Base-by-base conservation (phyloP, 1,140 invertebrate species). In the Cepaea nemoralis region DNA sequence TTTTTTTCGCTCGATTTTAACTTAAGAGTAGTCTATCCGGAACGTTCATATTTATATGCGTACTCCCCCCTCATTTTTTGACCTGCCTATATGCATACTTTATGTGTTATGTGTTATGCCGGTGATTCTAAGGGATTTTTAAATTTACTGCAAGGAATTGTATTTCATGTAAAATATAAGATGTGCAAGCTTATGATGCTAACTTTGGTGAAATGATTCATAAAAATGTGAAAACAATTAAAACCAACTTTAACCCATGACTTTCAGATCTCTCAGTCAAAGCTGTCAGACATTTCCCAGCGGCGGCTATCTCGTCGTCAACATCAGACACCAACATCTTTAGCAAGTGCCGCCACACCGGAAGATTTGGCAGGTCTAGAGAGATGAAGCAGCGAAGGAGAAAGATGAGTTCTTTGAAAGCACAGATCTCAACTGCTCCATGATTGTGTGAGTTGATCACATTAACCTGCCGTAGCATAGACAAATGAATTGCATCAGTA, bases 261-360 rank as follows among this genome's bases (percentile, higher is more conserved):
- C 71, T 86, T 69, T 71, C 75, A 31, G 84, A 85, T n/a, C 81
- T 83, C 22, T 85, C 79, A 1, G 91, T 91, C 69, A 91, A 78
- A 27, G 85, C 87, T 33, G 83, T 69, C 35, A 91, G 81, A 86
- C 88, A 90, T 82, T 85, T 90, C 5, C 89, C 90, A 77, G 90
- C 88, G 27, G 85, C 71, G 33, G 86, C 85, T 0, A 85, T 87
- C 78, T 91, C 90, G 40, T 90, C 88, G 40, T 91, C 90, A 39
- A 85, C 77, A 67, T 90, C 89, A 0, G 90, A 91, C 12, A 83
- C 40, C 63, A 91, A 40, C 84, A 89, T 90, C 48, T 85, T 82
- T 19, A 91, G 80, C 67, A 91, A 82, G 77, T 88, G 87, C 75
- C 89, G 90, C 89, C 89, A 91, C 0, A 91, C 90, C n/a, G 89